A percentile compares a stretch with the other conserved stretches of the same genome.
phyloP scores from a whole-genome alignment of 2,797 vertebrate genomes.

The Dryobates pubescens region DNA sequence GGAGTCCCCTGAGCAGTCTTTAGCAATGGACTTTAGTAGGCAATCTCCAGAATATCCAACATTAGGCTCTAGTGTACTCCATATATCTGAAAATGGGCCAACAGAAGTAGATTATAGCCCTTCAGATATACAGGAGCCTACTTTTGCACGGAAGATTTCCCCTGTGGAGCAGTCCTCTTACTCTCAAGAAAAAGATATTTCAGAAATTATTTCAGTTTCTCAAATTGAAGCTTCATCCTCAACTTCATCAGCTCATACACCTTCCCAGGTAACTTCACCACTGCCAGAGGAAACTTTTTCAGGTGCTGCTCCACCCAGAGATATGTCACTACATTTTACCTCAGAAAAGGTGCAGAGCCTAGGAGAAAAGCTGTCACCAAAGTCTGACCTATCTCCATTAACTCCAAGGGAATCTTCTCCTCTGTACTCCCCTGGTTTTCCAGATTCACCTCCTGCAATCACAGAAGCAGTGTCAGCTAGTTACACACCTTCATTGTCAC shows the following conservation, averaged over 20 bases:
- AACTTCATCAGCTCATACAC: slow-evolving; percentile 91
- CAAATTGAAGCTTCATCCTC: slow-evolving; percentile 93
- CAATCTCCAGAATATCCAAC: slow-evolving; percentile 91
- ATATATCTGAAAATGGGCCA: slow-evolving; percentile 93
- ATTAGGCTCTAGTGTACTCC: slow-evolving; percentile 74
- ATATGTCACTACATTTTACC: slow-evolving; percentile 79
- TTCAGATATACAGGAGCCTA: slow-evolving; percentile 82
- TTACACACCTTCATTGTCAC: slow-evolving; percentile 41
- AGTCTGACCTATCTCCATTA: slow-evolving; percentile 83
- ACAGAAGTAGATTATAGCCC: slow-evolving; percentile 95
- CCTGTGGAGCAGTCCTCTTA: slow-evolving; percentile 82
- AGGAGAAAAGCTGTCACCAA: slow-evolving; percentile 81
- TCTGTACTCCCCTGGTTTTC: slow-evolving; percentile 77
- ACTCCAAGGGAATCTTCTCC: slow-evolving; percentile 80
- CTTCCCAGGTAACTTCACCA: slow-evolving; percentile 87
- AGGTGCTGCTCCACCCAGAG: slow-evolving; percentile 76
- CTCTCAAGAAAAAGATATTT: slow-evolving; percentile 86
- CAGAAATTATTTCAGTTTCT: slow-evolving; percentile 86
- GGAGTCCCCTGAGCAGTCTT: slow-evolving; percentile 93
- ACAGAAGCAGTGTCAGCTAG: slow-evolving; percentile 30
- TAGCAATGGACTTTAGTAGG: slow-evolving; percentile 92
- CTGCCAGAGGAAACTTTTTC: slow-evolving; percentile 80
- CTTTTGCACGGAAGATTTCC: slow-evolving; percentile 74
- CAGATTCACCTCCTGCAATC: slow-evolving; percentile 72
- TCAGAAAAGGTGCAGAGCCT: slow-evolving; percentile 77